Conservation (phyloP, 1,140 invertebrate genomes). For the Octopus bimaculoides region DNA sequence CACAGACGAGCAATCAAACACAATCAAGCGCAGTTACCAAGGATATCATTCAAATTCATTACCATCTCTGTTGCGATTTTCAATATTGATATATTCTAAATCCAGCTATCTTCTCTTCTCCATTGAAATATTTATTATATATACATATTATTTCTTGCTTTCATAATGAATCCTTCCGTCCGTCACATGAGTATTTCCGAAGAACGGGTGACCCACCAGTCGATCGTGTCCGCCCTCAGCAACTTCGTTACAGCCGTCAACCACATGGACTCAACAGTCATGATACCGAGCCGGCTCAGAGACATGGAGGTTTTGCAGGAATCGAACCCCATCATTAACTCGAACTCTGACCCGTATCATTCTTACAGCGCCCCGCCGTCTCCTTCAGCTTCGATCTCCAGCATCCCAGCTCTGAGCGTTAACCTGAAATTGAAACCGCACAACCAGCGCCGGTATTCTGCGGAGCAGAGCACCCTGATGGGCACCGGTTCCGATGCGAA, state of each 20-base stretch:
- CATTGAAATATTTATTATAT: no score
- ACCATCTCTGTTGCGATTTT: no score
- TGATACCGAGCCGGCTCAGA: slow-evolving; percentile 42
- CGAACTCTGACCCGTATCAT: neutral
- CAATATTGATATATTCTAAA: no score
- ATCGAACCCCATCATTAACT: neutral
- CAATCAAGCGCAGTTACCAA: no score
- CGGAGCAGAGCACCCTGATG: slow-evolving; percentile 30
- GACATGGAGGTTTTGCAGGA: slow-evolving; percentile 33
- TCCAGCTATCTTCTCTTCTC: no score
- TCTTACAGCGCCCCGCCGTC: neutral
- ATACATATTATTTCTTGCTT: no score
- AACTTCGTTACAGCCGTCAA: slow-evolving; percentile 41
- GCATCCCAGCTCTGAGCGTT: neutral
- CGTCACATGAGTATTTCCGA: slow-evolving; percentile 6
- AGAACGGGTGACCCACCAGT: slow-evolving; percentile 22
- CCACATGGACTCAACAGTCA: slow-evolving; percentile 42
- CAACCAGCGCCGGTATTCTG: slow-evolving; percentile 19
- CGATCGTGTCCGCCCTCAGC: slow-evolving; percentile 35
- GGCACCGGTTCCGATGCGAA: slow-evolving; percentile 17
- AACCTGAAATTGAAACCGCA: neutral
- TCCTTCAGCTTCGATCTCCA: neutral
- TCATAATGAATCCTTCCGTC: no score
- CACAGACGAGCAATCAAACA: no score
- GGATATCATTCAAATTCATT: no score